Percentiles rank a stretch among this genome's conserved stretches.
phyloP scores from a whole-genome alignment of 2,113 vertebrate species.

The Vidua chalybeata region DNA sequence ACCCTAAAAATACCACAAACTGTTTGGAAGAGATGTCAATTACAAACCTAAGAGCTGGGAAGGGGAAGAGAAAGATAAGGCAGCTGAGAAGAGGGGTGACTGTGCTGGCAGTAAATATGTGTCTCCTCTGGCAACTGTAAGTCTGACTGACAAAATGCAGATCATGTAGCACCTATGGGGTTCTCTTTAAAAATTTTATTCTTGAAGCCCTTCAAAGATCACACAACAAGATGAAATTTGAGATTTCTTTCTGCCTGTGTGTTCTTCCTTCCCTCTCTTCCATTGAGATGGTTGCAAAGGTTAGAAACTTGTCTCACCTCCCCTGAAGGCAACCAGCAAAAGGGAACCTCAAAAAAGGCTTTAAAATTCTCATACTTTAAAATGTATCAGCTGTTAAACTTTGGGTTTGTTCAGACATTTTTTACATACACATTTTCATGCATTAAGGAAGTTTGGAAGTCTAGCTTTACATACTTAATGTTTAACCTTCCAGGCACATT shows the following conservation, averaged over 20 bases:
- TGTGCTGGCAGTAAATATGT: background rate
- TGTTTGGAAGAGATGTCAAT: background rate
- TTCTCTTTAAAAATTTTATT: conserved; percentile 50
- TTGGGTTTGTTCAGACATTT: conserved; percentile 33
- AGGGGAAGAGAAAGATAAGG: background rate
- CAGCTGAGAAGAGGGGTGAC: background rate
- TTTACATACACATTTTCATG: conserved; percentile 47
- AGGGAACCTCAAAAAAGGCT: conserved; percentile 28
- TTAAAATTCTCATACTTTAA: conserved; percentile 55
- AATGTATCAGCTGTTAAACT: conserved; percentile 38
- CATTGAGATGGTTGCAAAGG: conserved; percentile 59
- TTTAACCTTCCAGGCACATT: conserved; percentile 59
- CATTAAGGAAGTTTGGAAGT: conserved; percentile 43
- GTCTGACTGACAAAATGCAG: conserved; percentile 59
- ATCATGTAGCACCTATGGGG: conserved; percentile 57
- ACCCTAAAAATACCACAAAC: background rate
- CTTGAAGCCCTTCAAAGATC: conserved; percentile 56
- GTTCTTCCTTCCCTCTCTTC: conserved; percentile 46
- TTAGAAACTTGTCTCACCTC: conserved; percentile 58
- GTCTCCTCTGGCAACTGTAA: background rate
- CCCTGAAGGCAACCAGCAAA: conserved; percentile 68
- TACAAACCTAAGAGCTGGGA: background rate
- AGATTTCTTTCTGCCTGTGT: conserved; percentile 35
- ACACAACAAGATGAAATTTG: conserved; percentile 50
- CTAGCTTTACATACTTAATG: conserved; percentile 51